Percentiles rank a stretch among this genome's conserved stretches.
Conservation (phyloP, 2,888 invertebrate genomes). For the Caenorhabditis virilis region DNA sequence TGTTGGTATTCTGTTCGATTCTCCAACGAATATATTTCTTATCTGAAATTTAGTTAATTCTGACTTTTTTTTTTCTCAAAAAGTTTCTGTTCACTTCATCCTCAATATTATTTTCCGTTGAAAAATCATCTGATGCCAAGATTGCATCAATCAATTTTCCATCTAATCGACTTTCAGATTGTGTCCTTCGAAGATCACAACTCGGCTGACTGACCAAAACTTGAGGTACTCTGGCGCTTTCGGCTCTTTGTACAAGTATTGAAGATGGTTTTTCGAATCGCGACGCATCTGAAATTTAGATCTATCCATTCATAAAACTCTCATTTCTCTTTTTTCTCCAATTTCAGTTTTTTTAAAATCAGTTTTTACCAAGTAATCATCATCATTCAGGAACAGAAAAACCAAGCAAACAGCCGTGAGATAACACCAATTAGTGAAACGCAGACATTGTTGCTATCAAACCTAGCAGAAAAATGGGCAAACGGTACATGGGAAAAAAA, state of each 20-base stretch:
- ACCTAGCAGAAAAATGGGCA: no score
- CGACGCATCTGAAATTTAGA: slow-evolving; percentile 31
- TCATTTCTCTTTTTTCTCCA: no score
- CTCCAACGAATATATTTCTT: slow-evolving; percentile 25
- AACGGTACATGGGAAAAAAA: no score
- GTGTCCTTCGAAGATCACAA: slow-evolving; percentile 51
- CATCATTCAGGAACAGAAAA: slow-evolving; percentile 1
- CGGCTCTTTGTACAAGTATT: slow-evolving; percentile 44
- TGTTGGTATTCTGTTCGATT: slow-evolving; percentile 17
- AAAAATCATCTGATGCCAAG: slow-evolving; percentile 16
- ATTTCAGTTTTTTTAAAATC: no score
- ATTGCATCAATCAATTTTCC: slow-evolving; percentile 34
- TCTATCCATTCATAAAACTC: no score
- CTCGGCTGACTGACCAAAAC: slow-evolving; percentile 52
- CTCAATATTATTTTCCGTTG: slow-evolving; percentile 20
- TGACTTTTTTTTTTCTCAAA: neutral
- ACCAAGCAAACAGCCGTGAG: neutral
- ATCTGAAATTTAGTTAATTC: no score
- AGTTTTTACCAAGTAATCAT: neutral
- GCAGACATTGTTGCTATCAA: no score
- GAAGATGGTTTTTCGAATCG: slow-evolving; percentile 28
- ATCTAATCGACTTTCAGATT: slow-evolving; percentile 32
- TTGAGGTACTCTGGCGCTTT: slow-evolving; percentile 57
- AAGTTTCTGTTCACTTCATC: slow-evolving; percentile 12
- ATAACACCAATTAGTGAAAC: no score